These are phyloP conservation scores for Corythornis cristatus DNA, from an alignment of 2,113 vertebrate genomes.

Conservation along the genomic window DNA sequence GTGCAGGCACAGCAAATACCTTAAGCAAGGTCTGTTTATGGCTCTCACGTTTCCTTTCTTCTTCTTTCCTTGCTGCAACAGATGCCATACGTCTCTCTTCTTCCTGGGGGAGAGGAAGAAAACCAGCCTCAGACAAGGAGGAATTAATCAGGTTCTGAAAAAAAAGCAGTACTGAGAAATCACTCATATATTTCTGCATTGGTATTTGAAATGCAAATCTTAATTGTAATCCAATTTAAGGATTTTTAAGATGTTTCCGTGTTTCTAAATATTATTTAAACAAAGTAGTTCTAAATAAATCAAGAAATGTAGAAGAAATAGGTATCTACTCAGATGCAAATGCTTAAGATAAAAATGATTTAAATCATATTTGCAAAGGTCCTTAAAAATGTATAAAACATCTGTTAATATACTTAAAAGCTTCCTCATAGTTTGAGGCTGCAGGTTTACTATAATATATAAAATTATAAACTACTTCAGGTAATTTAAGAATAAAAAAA, in stretches of 20 bases:
- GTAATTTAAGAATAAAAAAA: background rate
- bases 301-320: background rate
- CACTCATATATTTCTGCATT: background rate
- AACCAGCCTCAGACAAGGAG: background rate
- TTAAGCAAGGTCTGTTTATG: conserved; percentile 92
- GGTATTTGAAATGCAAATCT: background rate
- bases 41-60: conserved; percentile 94
- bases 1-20: conserved; percentile 72
- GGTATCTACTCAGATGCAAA: background rate
- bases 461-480: background rate
- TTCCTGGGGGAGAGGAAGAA: conserved; percentile 79
- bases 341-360: background rate
- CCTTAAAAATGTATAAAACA: background rate
- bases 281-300: background rate
- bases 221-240: background rate
- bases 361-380: background rate
- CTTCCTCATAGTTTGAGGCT: too few species aligned
- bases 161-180: background rate
- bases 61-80: conserved; percentile 91
- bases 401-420: background rate
- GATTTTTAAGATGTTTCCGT: background rate
- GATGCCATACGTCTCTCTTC: conserved; percentile 96
- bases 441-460: too few species aligned
- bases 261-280: background rate
- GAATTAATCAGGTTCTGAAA: background rate